Evolutionary conservation across 2,797 vertebrate species (phyloP).

Genomic region (Microcaecilia unicolor): DNA sequence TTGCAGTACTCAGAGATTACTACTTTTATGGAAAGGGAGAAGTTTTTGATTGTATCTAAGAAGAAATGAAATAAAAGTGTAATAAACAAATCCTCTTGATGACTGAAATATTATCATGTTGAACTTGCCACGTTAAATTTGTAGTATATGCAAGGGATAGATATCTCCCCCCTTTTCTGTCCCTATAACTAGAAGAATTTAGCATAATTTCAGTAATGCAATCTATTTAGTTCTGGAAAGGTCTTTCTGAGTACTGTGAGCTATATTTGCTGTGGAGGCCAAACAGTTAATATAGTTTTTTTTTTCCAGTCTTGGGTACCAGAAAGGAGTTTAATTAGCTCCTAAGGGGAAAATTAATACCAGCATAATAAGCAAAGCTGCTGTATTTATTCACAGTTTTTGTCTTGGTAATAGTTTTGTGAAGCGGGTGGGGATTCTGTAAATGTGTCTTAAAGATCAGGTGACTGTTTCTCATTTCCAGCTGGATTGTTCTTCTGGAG

Average conservation of each 20-base stretch:
- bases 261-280: background rate
- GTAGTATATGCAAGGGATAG: background rate
- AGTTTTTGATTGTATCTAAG: constrained; percentile 51
- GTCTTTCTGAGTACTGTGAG: background rate
- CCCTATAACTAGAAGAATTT: too few species aligned
- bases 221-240: too few species aligned
- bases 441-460: background rate
- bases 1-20: constrained; percentile 40
- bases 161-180: too few species aligned
- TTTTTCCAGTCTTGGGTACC: constrained; percentile 6
- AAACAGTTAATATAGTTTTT: background rate
- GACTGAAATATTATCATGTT: constrained; percentile 6
- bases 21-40: constrained; percentile 46
- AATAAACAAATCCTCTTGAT: constrained; percentile 32
- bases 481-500: background rate
- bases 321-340: constrained; percentile 65
- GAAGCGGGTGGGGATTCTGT: background rate
- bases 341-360: constrained; percentile 51
- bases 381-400: constrained; percentile 38
- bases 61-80: constrained; percentile 48
- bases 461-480: background rate
- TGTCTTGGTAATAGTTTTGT: constrained; percentile 15
- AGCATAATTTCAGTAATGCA: too few species aligned
- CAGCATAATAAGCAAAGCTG: constrained; percentile 56
- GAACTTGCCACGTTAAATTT: background rate